Evolutionary conservation across 2,888 invertebrate genomes (phyloP).

Genomic region (Coelopa pilipes): DNA sequence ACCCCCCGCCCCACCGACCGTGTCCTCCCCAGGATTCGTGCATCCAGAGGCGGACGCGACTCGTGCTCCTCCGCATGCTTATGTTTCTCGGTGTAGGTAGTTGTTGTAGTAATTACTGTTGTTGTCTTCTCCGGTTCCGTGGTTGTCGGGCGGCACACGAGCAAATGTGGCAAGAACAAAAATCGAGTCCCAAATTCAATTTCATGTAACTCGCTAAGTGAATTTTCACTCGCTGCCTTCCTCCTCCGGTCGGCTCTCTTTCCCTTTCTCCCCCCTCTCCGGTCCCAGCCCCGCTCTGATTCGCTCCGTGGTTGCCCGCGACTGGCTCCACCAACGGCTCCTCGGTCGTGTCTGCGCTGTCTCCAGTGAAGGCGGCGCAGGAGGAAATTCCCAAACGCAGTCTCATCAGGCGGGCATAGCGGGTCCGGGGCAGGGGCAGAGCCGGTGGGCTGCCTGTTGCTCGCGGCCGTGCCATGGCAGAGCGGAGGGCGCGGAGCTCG

Average conservation of each 20-base stretch:
- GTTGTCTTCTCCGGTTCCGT: background rate
- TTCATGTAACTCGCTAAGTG: conserved; percentile 9
- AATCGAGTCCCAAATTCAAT: conserved; percentile 13
- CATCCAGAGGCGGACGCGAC: background rate
- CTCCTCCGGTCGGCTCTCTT: no score
- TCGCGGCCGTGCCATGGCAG: background rate
- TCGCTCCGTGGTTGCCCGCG: no score
- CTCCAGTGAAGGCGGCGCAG: background rate
- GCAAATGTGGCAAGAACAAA: background rate
- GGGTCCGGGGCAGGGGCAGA: no score
- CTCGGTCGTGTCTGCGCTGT: no score
- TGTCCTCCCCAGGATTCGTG: background rate
- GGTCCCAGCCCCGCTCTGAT: background rate
- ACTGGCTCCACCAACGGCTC: no score
- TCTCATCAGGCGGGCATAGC: no score
- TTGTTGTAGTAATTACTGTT: background rate
- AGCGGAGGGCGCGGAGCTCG: no score
- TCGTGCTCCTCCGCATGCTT: background rate
- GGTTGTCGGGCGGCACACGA: background rate
- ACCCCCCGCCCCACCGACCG: background rate
- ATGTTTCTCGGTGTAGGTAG: background rate
- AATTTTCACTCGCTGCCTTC: background rate
- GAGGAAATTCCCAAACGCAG: background rate
- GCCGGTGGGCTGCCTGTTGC: background rate
- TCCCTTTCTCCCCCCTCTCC: background rate